A percentile compares a stretch with the other conserved stretches of the same genome.
phyloP scores from a whole-genome alignment of 1,140 invertebrate genomes.

The Drosophila kikkawai region DNA sequence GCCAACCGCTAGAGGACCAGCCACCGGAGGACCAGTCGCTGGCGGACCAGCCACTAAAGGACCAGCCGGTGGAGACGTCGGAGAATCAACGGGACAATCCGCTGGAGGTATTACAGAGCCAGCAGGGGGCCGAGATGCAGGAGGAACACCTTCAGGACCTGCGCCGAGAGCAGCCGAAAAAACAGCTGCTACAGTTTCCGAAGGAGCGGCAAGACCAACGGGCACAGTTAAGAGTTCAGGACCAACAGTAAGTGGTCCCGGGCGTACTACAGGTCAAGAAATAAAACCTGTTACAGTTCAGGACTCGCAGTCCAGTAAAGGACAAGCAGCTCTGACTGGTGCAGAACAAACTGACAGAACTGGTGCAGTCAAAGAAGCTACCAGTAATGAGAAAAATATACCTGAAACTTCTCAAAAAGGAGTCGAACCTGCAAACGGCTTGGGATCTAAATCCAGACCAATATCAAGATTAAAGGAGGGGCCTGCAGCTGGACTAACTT shows the following conservation, averaged over 20 bases:
- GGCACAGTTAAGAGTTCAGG: background rate
- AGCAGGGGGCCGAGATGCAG: background rate
- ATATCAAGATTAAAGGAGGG: background rate
- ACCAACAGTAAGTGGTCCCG: background rate
- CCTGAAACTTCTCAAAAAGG: background rate
- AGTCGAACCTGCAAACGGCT: background rate
- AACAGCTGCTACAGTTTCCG: background rate
- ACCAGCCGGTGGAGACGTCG: background rate
- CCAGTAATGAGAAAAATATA: background rate
- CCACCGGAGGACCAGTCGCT: background rate
- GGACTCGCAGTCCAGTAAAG: background rate
- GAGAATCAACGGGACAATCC: background rate
- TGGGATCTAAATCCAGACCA: background rate
- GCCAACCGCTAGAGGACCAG: background rate
- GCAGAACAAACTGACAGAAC: too few relatives aligned
- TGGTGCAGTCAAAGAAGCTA: background rate
- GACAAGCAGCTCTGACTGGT: background rate
- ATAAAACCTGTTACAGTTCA: background rate
- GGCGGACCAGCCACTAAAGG: background rate
- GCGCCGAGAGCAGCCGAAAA: background rate
- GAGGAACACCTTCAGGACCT: background rate
- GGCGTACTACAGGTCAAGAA: background rate
- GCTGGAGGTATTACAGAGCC: background rate
- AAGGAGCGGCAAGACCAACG: background rate
- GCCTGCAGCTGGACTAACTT: background rate